Percentiles rank a stretch among this genome's conserved stretches.
Evolutionary conservation across 2,888 invertebrate species (phyloP).

Genomic region (Petrophora chlorosata): DNA sequence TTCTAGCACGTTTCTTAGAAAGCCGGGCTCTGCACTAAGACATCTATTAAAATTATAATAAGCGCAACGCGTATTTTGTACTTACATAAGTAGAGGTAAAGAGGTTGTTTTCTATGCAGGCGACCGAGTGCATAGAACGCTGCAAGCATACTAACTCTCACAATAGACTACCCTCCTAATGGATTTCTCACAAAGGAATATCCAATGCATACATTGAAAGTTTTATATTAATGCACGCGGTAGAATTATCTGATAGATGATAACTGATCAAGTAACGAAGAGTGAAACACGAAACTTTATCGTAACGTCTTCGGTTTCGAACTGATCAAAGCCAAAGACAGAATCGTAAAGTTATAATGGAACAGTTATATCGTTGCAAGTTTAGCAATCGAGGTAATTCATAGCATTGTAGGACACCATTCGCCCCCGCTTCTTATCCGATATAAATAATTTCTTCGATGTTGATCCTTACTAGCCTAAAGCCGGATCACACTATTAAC

Average conservation of each 20-base stretch:
- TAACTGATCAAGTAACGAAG: slow-evolving; percentile 22
- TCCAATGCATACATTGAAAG: slow-evolving; percentile 26
- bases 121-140: slow-evolving; percentile 47
- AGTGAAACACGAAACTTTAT: slow-evolving; percentile 19
- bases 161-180: slow-evolving; percentile 23
- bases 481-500: no score
- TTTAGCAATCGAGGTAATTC: slow-evolving; percentile 48
- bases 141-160: slow-evolving; percentile 34
- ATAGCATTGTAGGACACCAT: slow-evolving; percentile 36
- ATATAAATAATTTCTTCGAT: slow-evolving; percentile 53
- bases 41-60: no score
- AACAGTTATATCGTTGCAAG: slow-evolving; percentile 41
- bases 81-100: neutral
- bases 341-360: slow-evolving; percentile 44
- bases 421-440: slow-evolving; percentile 33
- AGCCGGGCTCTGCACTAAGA: no score
- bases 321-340: slow-evolving; percentile 26
- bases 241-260: slow-evolving; percentile 27
- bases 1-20: slow-evolving; percentile 35
- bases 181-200: slow-evolving; percentile 32
- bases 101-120: slow-evolving; percentile 53
- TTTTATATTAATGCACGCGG: slow-evolving; percentile 20
- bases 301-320: slow-evolving; percentile 34
- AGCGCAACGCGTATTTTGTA: neutral
- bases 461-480: slow-evolving; percentile 48